These are phyloP conservation scores for Temnothorax nylanderi DNA, from an alignment of 1,140 invertebrate species.

Conservation along the genomic window DNA sequence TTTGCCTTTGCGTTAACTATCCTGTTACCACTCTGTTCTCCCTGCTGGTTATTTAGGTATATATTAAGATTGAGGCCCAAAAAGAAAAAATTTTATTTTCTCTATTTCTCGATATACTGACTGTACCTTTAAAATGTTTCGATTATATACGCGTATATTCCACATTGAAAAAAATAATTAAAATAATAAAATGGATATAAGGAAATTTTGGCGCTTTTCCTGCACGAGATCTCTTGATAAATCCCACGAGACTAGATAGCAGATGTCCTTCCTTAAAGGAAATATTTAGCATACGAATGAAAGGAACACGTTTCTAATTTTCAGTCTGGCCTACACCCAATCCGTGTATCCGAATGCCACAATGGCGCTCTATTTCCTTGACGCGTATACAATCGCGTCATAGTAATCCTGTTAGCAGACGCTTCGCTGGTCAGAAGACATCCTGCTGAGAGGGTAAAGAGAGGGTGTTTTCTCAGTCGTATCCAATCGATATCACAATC, in stretches of 20 bases:
- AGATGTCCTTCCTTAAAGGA: constrained; percentile 61
- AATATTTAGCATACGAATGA: constrained; percentile 75
- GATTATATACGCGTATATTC: not conserved
- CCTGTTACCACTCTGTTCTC: constrained; percentile 1
- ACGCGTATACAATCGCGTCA: constrained; percentile 84
- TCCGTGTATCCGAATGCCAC: constrained; percentile 70
- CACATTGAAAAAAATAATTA: not conserved
- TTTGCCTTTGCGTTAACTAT: constrained; percentile 34
- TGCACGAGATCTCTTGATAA: constrained; percentile 14
- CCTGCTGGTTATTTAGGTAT: constrained; percentile 34
- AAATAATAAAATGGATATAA: not conserved
- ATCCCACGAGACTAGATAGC: not conserved
- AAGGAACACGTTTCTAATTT: constrained; percentile 80
- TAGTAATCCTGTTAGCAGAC: constrained; percentile 82
- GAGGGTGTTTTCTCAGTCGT: constrained; percentile 62
- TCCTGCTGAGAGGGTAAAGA: constrained; percentile 74
- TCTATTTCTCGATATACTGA: not conserved
- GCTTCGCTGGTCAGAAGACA: constrained; percentile 78
- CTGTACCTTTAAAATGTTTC: not conserved
- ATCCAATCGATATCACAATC: constrained; percentile 66
- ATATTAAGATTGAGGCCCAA: not conserved
- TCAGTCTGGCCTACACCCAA: constrained; percentile 76
- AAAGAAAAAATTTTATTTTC: not conserved
- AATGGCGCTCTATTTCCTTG: constrained; percentile 83
- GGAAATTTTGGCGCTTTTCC: not conserved